Evolutionary conservation across 2,113 vertebrate species (phyloP), one percentile per base, ranked within the genome.

Genomic region (Brachionichthys hirsutus): DNA sequence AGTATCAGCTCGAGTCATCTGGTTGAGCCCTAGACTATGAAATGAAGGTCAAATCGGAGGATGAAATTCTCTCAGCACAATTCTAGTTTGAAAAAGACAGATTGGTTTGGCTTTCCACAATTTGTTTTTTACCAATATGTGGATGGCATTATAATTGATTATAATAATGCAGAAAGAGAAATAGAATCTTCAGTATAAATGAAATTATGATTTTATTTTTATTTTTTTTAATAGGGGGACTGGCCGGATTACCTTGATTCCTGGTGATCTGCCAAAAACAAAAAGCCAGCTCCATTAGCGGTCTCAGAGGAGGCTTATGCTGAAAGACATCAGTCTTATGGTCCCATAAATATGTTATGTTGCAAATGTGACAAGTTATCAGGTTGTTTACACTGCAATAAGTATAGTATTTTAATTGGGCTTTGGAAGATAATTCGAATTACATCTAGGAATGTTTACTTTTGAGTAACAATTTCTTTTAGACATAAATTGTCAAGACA

Each of bases 201-300:
- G 67, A 70, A 62, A 57, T 52, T 67, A n/a, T n/a, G n/a, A n/a
- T n/a, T n/a, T n/a, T n/a, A n/a, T n/a, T n/a, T n/a, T n/a, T n/a
- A n/a, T n/a, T n/a, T n/a, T 78, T 81, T 69, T 70, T 70, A 45
- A 17, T 16, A 16, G 53, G 49, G 19, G 9, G 34, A 11, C 34
- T 40, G 12, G 15, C 15, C 53, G 34, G 11, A 36, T 77, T 77
- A 83, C 79, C 63, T 70, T 74, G 63, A 13, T 4, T 60, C 63
- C 72, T 68, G 67, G 64, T 66, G 15, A 9, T 47, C 36, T 70
- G 77, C 75, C 77, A 79, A 54, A 78, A 73, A 63, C 73, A 85
- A 76, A 75, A 79, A 81, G 75, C 34, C 2, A 57, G 50, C 56
- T 67, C 73, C 78, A 77, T 82, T 84, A 76, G 60, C 69, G 62